Conservation (phyloP, 2,113 vertebrate genomes). For the Sinosuthora webbiana region DNA sequence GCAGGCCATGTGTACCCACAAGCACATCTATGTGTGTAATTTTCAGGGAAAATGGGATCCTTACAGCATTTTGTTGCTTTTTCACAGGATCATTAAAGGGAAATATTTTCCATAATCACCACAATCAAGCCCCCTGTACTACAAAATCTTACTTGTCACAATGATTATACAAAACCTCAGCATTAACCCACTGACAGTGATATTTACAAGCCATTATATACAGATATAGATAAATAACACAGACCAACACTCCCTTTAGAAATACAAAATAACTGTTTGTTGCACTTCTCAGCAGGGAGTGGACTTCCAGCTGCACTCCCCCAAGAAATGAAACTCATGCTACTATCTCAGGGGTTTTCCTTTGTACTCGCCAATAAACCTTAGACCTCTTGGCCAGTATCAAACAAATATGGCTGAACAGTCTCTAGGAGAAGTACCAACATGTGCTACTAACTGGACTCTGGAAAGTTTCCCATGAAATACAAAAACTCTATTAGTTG, state of each 20-base stretch:
- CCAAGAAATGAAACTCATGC: not conserved
- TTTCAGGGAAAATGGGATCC: not conserved
- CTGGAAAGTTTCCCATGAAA: not conserved
- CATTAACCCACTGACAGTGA: not conserved
- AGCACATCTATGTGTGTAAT: not conserved
- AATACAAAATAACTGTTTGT: not conserved
- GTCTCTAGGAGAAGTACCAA: not conserved
- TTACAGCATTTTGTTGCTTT: not conserved
- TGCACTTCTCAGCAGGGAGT: not conserved
- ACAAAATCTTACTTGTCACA: not conserved
- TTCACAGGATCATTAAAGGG: not conserved
- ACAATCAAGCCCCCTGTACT: not conserved
- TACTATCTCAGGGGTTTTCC: not conserved
- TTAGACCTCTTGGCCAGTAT: not conserved
- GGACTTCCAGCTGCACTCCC: not conserved
- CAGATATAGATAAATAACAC: not conserved
- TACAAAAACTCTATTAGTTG: not conserved
- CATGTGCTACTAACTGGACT: not conserved
- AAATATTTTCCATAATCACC: not conserved
- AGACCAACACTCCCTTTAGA: not conserved
- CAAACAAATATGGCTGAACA: not conserved
- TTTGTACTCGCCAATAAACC: not conserved
- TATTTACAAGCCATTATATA: not conserved
- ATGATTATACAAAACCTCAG: not conserved
- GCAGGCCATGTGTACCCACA: accelerated